A percentile compares a stretch with the other conserved stretches of the same genome.
Evolutionary conservation across 2,888 invertebrate species (phyloP).

Genomic region (Drosophila putrida): DNA sequence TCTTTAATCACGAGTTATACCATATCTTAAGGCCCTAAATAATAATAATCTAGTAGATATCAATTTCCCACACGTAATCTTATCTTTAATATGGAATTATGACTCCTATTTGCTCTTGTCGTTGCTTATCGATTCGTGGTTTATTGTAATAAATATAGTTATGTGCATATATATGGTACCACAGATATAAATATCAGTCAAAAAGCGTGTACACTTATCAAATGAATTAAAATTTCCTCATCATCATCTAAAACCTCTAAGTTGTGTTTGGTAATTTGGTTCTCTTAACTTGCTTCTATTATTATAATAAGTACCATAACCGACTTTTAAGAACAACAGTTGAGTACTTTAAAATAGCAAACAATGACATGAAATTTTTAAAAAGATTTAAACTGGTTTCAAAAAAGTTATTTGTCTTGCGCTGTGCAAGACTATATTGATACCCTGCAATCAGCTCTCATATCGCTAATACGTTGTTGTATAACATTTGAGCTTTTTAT

Average conservation of each 20-base stretch:
- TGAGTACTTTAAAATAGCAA: slow-evolving; percentile 3
- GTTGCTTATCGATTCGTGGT: slow-evolving; percentile 43
- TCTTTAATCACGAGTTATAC: slow-evolving; percentile 26
- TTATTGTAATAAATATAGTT: slow-evolving; percentile 23
- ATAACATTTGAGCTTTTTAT: neutral
- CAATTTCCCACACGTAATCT: slow-evolving; percentile 44
- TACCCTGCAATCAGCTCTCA: neutral
- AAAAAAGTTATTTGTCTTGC: neutral
- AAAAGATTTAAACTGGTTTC: slow-evolving; percentile 6
- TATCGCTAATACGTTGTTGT: neutral
- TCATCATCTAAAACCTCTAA: neutral
- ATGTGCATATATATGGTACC: slow-evolving; percentile 6
- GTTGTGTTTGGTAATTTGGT: neutral
- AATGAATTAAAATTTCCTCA: neutral
- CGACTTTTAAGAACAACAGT: neutral
- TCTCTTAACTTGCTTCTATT: neutral
- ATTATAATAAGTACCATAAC: neutral
- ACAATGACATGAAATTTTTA: neutral
- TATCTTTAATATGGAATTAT: slow-evolving; percentile 41
- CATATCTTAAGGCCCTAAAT: slow-evolving; percentile 35
- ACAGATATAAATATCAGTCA: neutral
- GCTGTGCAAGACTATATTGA: neutral
- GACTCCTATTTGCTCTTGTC: slow-evolving; percentile 6
- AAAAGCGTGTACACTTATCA: neutral
- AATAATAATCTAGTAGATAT: slow-evolving; percentile 22